Percentiles rank a stretch among this genome's conserved stretches.
phyloP scores from a whole-genome alignment of 2,888 invertebrate genomes.

The Oscheius myriophilus region DNA sequence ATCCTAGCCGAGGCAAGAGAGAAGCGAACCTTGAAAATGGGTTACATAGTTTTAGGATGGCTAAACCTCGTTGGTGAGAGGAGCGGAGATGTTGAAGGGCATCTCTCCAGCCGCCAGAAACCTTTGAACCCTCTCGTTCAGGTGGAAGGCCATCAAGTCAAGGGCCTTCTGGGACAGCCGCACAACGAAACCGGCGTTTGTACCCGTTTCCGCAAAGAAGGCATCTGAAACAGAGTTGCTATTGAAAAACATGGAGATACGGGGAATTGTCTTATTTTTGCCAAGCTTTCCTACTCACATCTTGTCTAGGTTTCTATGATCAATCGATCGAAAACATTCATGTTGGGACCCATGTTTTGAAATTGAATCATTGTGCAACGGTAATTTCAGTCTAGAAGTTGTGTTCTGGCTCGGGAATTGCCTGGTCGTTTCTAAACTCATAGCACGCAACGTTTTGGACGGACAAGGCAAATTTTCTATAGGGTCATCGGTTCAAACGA shows the following conservation, averaged over 20 bases:
- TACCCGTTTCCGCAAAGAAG: constrained; percentile 66
- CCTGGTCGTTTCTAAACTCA: too few relatives aligned
- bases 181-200: constrained; percentile 63
- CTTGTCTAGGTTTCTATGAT: too few relatives aligned
- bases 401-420: too few relatives aligned
- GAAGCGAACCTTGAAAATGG: constrained; percentile 52
- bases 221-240: constrained; percentile 60
- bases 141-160: constrained; percentile 22
- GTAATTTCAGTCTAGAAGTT: too few relatives aligned
- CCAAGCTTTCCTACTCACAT: too few relatives aligned
- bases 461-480: too few relatives aligned
- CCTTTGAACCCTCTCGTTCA: constrained; percentile 44
- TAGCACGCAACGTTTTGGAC: too few relatives aligned
- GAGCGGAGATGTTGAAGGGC: constrained; percentile 65
- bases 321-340: constrained; percentile 30
- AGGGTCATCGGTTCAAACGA: too few relatives aligned
- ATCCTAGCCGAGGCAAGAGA: constrained; percentile 53
- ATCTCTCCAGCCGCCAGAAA: constrained; percentile 67
- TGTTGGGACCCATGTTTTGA: too few relatives aligned
- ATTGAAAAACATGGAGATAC: too few relatives aligned
- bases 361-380: too few relatives aligned
- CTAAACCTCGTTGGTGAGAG: constrained; percentile 50
- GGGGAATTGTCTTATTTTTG: too few relatives aligned
- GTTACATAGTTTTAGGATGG: not conserved
- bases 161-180: constrained; percentile 53